Conservation (phyloP, 1,140 invertebrate genomes). For the Euura saliciscinereae region DNA sequence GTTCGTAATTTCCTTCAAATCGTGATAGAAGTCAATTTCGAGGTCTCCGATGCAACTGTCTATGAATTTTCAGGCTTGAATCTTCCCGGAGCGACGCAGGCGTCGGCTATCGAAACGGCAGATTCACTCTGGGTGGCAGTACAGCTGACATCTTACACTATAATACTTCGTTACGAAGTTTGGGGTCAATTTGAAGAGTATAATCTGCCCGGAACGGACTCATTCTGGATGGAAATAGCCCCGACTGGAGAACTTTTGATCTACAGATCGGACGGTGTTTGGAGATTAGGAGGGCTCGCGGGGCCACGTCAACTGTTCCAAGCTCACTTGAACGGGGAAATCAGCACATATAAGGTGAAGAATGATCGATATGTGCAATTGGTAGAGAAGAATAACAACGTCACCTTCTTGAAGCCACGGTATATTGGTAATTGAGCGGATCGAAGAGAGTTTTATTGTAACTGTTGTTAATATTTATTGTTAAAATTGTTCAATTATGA, state of each 20-base stretch:
- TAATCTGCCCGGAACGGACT: conserved; percentile 28
- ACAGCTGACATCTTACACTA: conserved; percentile 25
- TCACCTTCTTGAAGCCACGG: conserved; percentile 26
- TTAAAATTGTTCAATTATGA: too few species aligned
- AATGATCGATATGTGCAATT: conserved; percentile 31
- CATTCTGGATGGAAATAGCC: conserved; percentile 23
- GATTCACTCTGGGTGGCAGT: conserved; percentile 38
- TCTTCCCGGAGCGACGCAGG: conserved; percentile 30
- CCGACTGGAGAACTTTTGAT: conserved; percentile 37
- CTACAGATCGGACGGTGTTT: conserved; percentile 40
- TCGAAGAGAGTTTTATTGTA: neutral
- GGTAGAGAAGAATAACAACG: conserved; percentile 17
- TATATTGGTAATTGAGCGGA: conserved; percentile 21
- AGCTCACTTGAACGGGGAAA: conserved; percentile 27
- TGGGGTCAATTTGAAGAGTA: conserved; percentile 35
- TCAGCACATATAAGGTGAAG: conserved; percentile 25
- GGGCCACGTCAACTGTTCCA: conserved; percentile 30
- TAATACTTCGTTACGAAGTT: conserved; percentile 36
- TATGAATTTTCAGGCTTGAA: conserved; percentile 27
- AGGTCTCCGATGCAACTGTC: neutral
- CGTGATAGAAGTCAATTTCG: neutral
- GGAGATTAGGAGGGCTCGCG: conserved; percentile 39
- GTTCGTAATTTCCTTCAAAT: conserved; percentile 23
- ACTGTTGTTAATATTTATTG: neutral
- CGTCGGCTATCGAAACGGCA: neutral